phyloP scores from a whole-genome alignment of 2,797 vertebrate species.

The Eidolon dupreanum region DNA sequence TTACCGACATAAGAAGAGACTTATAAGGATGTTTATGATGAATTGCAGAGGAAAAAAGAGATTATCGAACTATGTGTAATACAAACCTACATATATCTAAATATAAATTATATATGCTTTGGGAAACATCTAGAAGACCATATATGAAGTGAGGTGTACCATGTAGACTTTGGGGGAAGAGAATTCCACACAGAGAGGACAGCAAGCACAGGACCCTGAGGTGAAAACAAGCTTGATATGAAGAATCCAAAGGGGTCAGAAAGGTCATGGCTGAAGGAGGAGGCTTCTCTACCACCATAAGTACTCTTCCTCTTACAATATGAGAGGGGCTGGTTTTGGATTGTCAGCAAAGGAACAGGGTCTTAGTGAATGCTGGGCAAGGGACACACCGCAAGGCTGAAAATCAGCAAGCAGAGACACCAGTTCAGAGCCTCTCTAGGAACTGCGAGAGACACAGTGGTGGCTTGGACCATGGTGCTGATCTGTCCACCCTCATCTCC shows the following conservation, averaged over 20 bases:
- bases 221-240: neutral
- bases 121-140: neutral
- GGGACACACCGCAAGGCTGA: neutral
- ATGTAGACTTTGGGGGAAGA: neutral
- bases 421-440: neutral
- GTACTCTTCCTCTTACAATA: neutral
- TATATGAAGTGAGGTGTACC: neutral
- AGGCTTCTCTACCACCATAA: neutral
- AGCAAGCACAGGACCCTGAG: neutral
- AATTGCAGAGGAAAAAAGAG: neutral
- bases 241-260: neutral
- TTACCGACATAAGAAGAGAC: neutral
- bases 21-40: neutral
- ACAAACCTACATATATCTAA: neutral
- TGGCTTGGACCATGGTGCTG: neutral
- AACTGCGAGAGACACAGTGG: neutral
- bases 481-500: neutral
- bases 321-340: neutral
- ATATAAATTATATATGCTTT: neutral
- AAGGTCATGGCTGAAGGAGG: neutral
- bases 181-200: neutral
- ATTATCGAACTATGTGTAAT: neutral
- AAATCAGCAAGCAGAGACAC: neutral
- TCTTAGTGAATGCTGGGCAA: neutral
- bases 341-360: neutral